Conservation (phyloP, 2,888 invertebrate species). For the Hydrotaea diabolus region DNA sequence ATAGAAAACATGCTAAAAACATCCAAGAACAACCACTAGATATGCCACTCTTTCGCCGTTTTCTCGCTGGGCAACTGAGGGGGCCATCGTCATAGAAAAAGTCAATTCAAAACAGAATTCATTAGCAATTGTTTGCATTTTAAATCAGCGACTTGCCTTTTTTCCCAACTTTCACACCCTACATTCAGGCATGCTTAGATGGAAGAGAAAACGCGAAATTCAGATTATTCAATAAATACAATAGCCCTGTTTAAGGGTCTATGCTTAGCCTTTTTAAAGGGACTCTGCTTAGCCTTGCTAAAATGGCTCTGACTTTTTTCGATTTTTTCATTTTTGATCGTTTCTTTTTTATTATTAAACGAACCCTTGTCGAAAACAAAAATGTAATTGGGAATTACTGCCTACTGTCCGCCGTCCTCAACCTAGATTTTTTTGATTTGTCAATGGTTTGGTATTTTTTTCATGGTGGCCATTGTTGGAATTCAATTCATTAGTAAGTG, state of each 20-base stretch:
- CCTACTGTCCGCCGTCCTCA: too few species aligned
- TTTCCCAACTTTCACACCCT: background rate
- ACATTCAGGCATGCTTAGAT: background rate
- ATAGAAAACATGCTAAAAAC: background rate
- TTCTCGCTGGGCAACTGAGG: background rate
- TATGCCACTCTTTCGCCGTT: background rate
- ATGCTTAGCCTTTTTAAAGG: too few species aligned
- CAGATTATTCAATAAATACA: background rate
- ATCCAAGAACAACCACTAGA: background rate
- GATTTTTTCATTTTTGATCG: too few species aligned
- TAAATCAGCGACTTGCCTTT: constrained; percentile 8
- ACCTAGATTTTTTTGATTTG: too few species aligned
- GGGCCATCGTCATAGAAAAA: background rate
- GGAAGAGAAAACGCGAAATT: background rate
- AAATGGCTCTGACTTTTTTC: background rate
- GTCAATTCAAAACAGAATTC: background rate
- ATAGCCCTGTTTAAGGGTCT: too few species aligned
- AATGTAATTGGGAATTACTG: too few species aligned
- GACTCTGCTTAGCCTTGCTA: too few species aligned
- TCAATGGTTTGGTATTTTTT: too few species aligned
- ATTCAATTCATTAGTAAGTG: too few species aligned
- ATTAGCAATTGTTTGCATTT: constrained; percentile 41
- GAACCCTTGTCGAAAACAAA: too few species aligned
- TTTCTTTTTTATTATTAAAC: too few species aligned
- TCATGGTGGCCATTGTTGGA: too few species aligned